Conservation (phyloP, 2,113 vertebrate species). For the Petrocephalus microphthalmus region DNA sequence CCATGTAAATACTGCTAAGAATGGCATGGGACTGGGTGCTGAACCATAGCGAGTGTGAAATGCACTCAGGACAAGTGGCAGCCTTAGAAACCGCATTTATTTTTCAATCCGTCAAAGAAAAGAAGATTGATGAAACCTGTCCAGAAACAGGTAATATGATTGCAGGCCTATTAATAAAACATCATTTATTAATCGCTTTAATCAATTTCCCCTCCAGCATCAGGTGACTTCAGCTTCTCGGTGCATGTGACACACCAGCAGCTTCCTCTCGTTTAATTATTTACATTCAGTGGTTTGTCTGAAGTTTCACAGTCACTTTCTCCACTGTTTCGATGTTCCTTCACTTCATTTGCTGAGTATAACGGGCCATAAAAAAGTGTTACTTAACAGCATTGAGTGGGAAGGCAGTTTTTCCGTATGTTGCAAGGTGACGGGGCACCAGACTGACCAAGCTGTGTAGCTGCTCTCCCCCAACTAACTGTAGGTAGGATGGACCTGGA, state of each 20-base stretch:
- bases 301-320: background rate
- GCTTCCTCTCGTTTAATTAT: background rate
- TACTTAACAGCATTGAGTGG: background rate
- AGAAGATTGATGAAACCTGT: constrained; percentile 51
- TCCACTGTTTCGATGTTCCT: background rate
- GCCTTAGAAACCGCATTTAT: constrained; percentile 39
- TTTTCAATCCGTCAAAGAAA: constrained; percentile 38
- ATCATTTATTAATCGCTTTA: constrained; percentile 55
- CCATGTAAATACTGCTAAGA: constrained; percentile 3
- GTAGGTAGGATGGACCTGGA: background rate
- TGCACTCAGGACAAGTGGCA: constrained; percentile 21
- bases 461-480: background rate
- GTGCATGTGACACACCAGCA: background rate
- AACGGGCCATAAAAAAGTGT: background rate
- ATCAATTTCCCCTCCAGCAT: constrained; percentile 52
- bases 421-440: background rate
- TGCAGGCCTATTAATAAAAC: constrained; percentile 60
- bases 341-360: background rate
- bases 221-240: constrained; percentile 31
- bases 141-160: constrained; percentile 60
- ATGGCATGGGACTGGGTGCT: background rate
- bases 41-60: constrained; percentile 14
- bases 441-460: background rate
- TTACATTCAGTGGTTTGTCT: background rate
- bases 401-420: background rate